Evolutionary conservation across 2,888 invertebrate species (phyloP).

Genomic region (Apotomis betuletana): DNA sequence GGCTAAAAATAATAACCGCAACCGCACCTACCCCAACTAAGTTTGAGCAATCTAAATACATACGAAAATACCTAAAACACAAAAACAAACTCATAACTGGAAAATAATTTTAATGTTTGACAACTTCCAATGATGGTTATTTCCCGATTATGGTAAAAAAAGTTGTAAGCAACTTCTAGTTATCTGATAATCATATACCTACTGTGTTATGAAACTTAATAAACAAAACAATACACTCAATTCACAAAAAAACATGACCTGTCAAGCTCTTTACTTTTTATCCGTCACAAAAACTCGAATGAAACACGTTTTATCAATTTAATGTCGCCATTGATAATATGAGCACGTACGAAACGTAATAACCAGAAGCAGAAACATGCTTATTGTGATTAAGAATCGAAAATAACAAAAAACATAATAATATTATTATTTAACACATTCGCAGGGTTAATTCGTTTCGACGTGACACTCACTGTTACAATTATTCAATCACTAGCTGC

Average conservation of each 20-base stretch:
- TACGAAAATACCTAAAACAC: too few species aligned
- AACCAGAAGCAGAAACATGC: constrained; percentile 2
- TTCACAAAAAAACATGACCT: not conserved
- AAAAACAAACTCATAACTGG: too few species aligned
- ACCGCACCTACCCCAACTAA: too few species aligned
- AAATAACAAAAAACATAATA: constrained; percentile 21
- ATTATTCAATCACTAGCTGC: too few species aligned
- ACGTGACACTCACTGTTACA: not conserved
- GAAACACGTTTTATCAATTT: constrained; percentile 14
- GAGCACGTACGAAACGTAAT: constrained; percentile 26
- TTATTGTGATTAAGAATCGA: constrained; percentile 10
- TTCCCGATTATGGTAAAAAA: too few species aligned
- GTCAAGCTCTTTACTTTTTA: not conserved
- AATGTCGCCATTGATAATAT: constrained; percentile 9
- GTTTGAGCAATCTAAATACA: too few species aligned
- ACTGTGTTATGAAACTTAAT: too few species aligned
- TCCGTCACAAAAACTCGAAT: not conserved
- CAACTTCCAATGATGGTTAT: too few species aligned
- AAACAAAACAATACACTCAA: not conserved
- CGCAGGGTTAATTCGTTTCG: constrained; percentile 3
- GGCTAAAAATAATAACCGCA: too few species aligned
- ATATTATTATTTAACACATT: constrained; percentile 1
- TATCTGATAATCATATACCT: too few species aligned
- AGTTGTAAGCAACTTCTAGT: too few species aligned
- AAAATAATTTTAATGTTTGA: too few species aligned